Evolutionary conservation across 2,113 vertebrate species (phyloP).

Genomic region (Tapirus terrestris): DNA sequence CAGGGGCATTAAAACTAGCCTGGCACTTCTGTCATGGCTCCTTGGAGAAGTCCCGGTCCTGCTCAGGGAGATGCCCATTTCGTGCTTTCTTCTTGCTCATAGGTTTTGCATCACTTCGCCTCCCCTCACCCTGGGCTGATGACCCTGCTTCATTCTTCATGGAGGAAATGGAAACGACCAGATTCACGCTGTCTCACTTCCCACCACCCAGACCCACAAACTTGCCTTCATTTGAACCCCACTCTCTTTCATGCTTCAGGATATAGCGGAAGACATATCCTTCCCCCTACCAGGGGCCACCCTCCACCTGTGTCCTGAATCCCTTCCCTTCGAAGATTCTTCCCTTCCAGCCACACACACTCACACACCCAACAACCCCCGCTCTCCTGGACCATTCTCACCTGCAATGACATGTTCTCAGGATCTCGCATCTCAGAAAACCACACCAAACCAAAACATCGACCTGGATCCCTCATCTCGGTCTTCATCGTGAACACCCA

Average conservation of each 20-base stretch:
- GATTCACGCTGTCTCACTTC: neutral
- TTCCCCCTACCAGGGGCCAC: neutral
- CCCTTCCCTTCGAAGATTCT: no score
- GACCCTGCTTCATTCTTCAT: neutral
- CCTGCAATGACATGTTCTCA: neutral
- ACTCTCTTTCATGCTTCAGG: neutral
- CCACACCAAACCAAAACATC: neutral
- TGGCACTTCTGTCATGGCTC: accelerated
- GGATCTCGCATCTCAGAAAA: neutral
- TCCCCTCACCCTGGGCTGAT: neutral
- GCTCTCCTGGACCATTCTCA: no score
- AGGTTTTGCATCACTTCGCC: accelerated
- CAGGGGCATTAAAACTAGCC: accelerated
- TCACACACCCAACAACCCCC: no score
- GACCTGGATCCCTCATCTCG: neutral
- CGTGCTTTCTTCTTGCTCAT: accelerated
- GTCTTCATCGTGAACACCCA: no score
- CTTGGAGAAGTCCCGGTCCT: neutral
- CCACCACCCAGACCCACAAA: neutral
- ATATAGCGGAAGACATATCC: accelerated
- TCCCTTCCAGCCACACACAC: neutral
- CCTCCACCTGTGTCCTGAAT: accelerated
- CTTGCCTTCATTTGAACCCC: accelerated
- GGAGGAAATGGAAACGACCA: neutral
- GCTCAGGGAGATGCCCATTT: neutral